Evolutionary conservation across 1,140 invertebrate species (phyloP), one percentile per base, ranked within the genome.

Genomic region (Heliconius hermathena): DNA sequence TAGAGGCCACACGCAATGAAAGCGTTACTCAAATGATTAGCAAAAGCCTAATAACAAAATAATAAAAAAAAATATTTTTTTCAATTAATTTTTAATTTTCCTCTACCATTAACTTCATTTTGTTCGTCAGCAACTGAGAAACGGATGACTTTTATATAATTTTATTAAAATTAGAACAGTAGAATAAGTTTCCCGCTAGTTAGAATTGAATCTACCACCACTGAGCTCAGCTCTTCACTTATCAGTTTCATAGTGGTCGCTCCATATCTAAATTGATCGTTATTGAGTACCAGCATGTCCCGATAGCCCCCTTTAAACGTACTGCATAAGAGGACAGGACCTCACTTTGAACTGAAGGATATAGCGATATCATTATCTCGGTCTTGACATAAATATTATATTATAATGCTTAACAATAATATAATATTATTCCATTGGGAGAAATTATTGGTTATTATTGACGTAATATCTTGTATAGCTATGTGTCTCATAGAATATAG

Each of bases 241-340:
- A 57, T 8, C 20, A n/a, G 54, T 9, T 22, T 22, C n/a, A 57
- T 8, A 57, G 5, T 52, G 49, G n/a, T 11, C 20, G 13, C 20
- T 54, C 16, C 13, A 18, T 54, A 57, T 57, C 54, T 57, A 57
- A 57, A 57, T 57, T 57, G 54, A 22, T 22, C 20, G 54, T 57
- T 57, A 29, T 66, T 29, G 60, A 66, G 60, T 66, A 29, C 11
- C 60, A 66, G 22, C 26, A 29, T 26, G 22, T 29, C 22, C 60
- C 60, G 60, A 66, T 66, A 66, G 60, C 26, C 60, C 60, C 60
- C 60, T 66, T 66, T 66, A 66, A 66, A 66, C 4, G 57, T 60
- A 66, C 11, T 57, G n/a, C 54, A 22, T 22, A n/a, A 66, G 60
- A 66, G 54, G 54, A 60, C 54, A 60, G 54, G 26, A 66, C 60